Percentiles rank a stretch among this genome's conserved stretches.
Conservation (phyloP, 2,888 invertebrate species). For the Parnassius glacialis region DNA sequence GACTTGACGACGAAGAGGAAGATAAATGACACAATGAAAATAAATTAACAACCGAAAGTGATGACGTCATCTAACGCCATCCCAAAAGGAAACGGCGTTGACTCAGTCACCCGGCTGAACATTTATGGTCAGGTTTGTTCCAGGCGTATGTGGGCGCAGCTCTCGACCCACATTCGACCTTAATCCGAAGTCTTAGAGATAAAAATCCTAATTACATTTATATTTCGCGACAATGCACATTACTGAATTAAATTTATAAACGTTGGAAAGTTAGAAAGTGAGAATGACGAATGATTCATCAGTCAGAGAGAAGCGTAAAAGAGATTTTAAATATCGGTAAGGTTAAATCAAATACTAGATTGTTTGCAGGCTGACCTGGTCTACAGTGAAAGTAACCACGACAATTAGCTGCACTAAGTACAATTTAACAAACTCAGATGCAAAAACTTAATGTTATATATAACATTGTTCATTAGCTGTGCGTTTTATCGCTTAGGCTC, state of each 20-base stretch:
- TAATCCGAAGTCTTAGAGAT: slow-evolving; percentile 27
- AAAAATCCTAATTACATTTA: slow-evolving; percentile 26
- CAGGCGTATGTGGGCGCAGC: slow-evolving; percentile 33
- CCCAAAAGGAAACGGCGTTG: slow-evolving; percentile 43
- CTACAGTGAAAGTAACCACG: slow-evolving; percentile 15
- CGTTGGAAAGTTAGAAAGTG: slow-evolving; percentile 42
- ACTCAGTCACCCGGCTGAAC: slow-evolving; percentile 37
- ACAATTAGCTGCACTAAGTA: too few relatives aligned
- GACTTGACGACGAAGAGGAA: background rate
- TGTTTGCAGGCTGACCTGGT: slow-evolving; percentile 15
- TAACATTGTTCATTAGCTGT: too few relatives aligned
- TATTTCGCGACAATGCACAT: slow-evolving; percentile 32
- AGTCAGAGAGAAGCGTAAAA: slow-evolving; percentile 24
- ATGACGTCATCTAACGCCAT: slow-evolving; percentile 38
- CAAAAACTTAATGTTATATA: too few relatives aligned
- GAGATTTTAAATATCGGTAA: slow-evolving; percentile 8
- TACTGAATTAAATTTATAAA: slow-evolving; percentile 23
- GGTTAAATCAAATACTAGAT: slow-evolving; percentile 16
- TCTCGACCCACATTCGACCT: slow-evolving; percentile 30
- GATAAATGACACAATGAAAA: slow-evolving; percentile 23
- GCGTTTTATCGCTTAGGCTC: too few relatives aligned
- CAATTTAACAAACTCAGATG: too few relatives aligned
- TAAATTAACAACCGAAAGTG: slow-evolving; percentile 43
- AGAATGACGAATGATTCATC: slow-evolving; percentile 26
- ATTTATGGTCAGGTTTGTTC: slow-evolving; percentile 37